Evolutionary conservation across 2,797 vertebrate species (phyloP).

Genomic region (Hemitrygon akajei): DNA sequence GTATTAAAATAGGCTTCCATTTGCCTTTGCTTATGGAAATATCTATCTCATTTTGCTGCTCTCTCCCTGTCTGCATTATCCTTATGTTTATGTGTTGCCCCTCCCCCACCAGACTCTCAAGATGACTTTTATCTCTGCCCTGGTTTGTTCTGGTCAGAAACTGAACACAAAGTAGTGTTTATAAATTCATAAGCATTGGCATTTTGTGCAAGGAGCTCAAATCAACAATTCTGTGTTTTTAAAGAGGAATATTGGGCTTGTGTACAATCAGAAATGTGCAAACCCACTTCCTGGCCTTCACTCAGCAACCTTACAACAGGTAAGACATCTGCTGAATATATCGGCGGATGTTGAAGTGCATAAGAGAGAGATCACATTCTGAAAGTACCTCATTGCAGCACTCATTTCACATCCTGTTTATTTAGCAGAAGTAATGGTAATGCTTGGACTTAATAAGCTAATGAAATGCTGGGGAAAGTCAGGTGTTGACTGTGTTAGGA

Average conservation of each 20-base stretch:
- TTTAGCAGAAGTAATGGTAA: not conserved
- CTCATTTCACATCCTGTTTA: conserved; percentile 11
- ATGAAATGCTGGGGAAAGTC: too few species aligned
- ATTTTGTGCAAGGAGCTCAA: not conserved
- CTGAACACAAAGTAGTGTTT: not conserved
- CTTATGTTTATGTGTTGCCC: too few species aligned
- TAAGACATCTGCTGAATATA: not conserved
- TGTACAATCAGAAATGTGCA: not conserved
- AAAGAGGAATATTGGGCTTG: not conserved
- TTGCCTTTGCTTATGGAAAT: not conserved
- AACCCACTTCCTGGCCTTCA: not conserved
- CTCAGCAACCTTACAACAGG: not conserved
- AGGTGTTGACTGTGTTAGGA: not conserved
- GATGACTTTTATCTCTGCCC: not conserved
- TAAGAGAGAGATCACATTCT: not conserved
- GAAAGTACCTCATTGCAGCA: not conserved
- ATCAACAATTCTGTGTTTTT: not conserved
- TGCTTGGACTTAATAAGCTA: not conserved
- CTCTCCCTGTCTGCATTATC: not conserved
- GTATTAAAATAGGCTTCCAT: too few species aligned
- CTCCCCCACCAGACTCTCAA: not conserved
- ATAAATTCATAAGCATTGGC: not conserved
- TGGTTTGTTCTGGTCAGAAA: not conserved
- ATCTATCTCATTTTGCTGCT: not conserved
- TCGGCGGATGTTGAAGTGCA: not conserved